These are phyloP conservation scores for Ctenicera cuprea DNA, from an alignment of 2,888 invertebrate genomes.

Conservation along the genomic window DNA sequence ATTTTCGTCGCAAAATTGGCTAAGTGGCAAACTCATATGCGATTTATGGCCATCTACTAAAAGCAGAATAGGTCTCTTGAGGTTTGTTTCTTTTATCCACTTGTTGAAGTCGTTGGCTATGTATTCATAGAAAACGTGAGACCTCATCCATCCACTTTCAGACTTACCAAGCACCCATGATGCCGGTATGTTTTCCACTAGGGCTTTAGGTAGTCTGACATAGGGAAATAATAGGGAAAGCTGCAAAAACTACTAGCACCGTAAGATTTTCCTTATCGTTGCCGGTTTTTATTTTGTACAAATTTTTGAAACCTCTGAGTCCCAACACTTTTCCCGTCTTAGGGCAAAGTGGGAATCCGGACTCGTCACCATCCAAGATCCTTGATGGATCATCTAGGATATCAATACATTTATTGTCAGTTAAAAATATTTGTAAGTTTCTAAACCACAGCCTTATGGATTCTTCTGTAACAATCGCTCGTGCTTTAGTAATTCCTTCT, in stretches of 20 bases:
- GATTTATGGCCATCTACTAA: conserved; percentile 60
- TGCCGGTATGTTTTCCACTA: conserved; percentile 53
- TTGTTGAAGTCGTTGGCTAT: conserved; percentile 50
- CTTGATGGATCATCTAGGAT: conserved; percentile 59
- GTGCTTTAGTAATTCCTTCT: conserved; percentile 61
- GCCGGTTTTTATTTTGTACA: conserved; percentile 57
- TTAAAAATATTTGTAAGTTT: conserved; percentile 59
- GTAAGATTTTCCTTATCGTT: conserved; percentile 37
- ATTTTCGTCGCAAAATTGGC: conserved; percentile 52
- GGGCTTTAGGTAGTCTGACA: conserved; percentile 51
- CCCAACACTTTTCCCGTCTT: conserved; percentile 51
- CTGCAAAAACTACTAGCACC: conserved; percentile 40
- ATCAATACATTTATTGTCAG: conserved; percentile 55
- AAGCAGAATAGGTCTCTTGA: conserved; percentile 54
- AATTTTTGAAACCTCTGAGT: conserved; percentile 59
- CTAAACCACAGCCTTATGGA: conserved; percentile 63
- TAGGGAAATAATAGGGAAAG: no score
- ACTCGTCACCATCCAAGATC: conserved; percentile 65
- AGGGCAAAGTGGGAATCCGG: conserved; percentile 63
- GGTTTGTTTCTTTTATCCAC: conserved; percentile 47
- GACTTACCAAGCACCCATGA: conserved; percentile 56
- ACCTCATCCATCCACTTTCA: conserved; percentile 59
- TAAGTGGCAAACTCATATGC: conserved; percentile 54
- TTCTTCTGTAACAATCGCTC: conserved; percentile 62
- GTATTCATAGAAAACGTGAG: conserved; percentile 52